Evolutionary conservation across 2,113 vertebrate species (phyloP), one percentile per base, ranked within the genome.

Genomic region (Taxidea taxus): DNA sequence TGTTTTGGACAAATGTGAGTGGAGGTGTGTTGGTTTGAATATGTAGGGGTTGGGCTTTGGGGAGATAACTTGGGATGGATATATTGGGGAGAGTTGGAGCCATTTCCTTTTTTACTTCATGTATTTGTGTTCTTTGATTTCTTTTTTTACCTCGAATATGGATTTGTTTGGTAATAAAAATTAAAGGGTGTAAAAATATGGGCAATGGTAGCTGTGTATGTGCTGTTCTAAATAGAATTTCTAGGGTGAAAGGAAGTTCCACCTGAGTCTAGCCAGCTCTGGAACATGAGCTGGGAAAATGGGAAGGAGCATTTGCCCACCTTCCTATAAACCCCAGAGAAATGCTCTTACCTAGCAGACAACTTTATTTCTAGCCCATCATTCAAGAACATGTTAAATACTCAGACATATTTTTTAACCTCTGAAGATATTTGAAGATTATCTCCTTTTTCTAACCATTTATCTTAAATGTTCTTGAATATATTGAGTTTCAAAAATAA

Each of bases 71-170:
- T 77, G 16, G 12, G 13, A 58, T 11, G n/a, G n/a, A 58, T 60
- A 6, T 0, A 37, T 0, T 27, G 6, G 27, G 9, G 6, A 51
- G 10, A 6, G 11, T 6, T 42, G n/a, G 31, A 44, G 29, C 4
- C 39, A 39, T 87, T 94, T 90, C 27, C 37, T 27, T 54, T 70
- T 82, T 47, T 7, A 44, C 42, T 68, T 80, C 31, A 21, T 6
- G 23, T 37, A 20, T 20, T 85, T 95, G 4, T 47, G 31, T 86
- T 44, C 23, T 47, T 85, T 93, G 2, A 94, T 49, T 44, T 90
- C n/a, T n/a, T n/a, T 29, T 81, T 81, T 93, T 29, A 39, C 10
- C 20, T 91, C 56, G 64, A 84, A 29, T 70, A n/a, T 54, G 21
- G 14, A 62, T 77, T 90, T 75, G 49, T 14, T 96, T 85, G 37